phyloP scores from a whole-genome alignment of 1,140 invertebrate genomes.

The Apis mellifera region DNA sequence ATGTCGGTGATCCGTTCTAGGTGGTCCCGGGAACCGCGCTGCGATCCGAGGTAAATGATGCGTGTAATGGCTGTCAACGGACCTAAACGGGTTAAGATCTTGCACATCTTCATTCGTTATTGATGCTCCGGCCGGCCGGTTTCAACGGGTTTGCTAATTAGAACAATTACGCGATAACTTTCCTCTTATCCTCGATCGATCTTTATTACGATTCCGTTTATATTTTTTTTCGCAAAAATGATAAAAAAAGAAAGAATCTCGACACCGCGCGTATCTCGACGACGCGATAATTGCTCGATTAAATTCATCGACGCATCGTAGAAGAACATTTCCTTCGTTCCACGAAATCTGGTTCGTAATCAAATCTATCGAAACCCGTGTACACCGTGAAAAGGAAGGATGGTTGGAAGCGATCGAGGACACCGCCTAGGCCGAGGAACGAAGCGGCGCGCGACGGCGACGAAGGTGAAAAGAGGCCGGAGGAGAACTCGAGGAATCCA shows the following conservation, averaged over 20 bases:
- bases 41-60: constrained; percentile 71
- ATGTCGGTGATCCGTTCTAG: constrained; percentile 72
- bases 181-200: background rate
- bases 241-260: too few species aligned
- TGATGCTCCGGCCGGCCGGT: constrained; percentile 36
- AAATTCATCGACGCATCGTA: too few species aligned
- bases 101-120: constrained; percentile 73
- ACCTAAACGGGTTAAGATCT: constrained; percentile 41
- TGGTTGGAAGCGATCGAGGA: background rate
- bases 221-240: background rate
- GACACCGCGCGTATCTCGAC: too few species aligned
- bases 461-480: constrained; percentile 1
- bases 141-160: constrained; percentile 52
- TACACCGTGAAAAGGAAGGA: background rate
- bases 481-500: constrained; percentile 17
- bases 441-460: background rate
- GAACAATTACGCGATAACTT: background rate
- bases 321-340: too few species aligned
- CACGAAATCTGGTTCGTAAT: background rate
- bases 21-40: constrained; percentile 57
- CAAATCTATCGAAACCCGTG: too few species aligned
- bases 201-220: background rate
- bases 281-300: too few species aligned
- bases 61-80: constrained; percentile 67
- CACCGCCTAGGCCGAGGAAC: background rate